Evolutionary conservation across 2,113 vertebrate species (phyloP).

Genomic region (Pterocles burchelli): DNA sequence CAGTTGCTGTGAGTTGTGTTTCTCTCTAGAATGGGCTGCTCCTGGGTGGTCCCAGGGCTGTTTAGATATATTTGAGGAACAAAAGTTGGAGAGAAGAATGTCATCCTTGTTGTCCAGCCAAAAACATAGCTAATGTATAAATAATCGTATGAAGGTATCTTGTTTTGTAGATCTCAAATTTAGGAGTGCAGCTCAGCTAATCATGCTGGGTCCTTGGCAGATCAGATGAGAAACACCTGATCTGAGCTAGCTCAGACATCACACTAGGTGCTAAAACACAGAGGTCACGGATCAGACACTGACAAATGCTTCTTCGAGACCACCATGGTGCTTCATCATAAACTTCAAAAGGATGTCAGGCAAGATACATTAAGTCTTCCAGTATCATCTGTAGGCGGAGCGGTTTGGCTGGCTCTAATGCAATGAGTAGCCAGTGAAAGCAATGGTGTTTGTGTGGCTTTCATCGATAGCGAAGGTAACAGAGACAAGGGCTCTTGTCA

Average conservation of each 20-base stretch:
- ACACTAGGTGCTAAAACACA: background rate
- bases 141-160: background rate
- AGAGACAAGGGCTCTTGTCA: background rate
- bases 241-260: background rate
- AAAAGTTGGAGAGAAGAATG: background rate
- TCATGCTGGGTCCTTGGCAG: background rate
- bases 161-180: background rate
- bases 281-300: background rate
- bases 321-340: background rate
- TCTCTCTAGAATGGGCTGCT: background rate
- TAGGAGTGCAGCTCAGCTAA: background rate
- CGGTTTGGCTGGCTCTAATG: background rate
- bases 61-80: background rate
- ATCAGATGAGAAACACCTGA: background rate
- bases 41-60: background rate
- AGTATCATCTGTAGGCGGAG: background rate
- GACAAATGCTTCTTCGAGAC: background rate
- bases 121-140: background rate
- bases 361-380: background rate
- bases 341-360: background rate
- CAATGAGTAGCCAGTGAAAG: background rate
- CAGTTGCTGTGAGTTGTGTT: background rate
- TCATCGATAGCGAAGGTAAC: background rate
- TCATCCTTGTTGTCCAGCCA: constrained; percentile 39
- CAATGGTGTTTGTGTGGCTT: background rate